A percentile compares a stretch with the other conserved stretches of the same genome.
Conservation (phyloP, 2,888 invertebrate genomes). For the Diaprepes abbreviatus region DNA sequence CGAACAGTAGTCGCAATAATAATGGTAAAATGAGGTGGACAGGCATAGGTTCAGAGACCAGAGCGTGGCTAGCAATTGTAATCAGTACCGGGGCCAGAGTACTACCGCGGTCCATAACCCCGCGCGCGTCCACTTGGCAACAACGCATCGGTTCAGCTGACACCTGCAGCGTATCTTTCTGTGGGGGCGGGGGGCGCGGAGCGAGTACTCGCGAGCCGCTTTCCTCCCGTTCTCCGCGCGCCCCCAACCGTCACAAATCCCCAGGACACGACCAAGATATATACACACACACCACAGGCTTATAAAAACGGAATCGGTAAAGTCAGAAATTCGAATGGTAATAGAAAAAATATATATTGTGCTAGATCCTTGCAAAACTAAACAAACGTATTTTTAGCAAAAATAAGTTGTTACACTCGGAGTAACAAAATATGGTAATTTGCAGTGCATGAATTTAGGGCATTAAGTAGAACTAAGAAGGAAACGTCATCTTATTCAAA, state of each 20-base stretch:
- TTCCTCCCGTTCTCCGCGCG: conserved; percentile 49
- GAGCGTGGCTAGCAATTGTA: conserved; percentile 47
- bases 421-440: too few relatives aligned
- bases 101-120: conserved; percentile 47
- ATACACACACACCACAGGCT: conserved; percentile 62
- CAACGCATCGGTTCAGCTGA: conserved; percentile 64
- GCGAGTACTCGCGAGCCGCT: conserved; percentile 62
- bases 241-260: conserved; percentile 64
- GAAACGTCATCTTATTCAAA: too few relatives aligned
- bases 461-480: too few relatives aligned
- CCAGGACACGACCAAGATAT: conserved; percentile 66
- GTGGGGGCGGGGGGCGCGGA: conserved; percentile 59
- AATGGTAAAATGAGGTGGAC: conserved; percentile 49
- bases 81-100: conserved; percentile 45
- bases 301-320: conserved; percentile 20
- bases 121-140: conserved; percentile 58
- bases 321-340: too few relatives aligned
- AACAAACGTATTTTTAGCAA: too few relatives aligned
- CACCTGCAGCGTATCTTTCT: conserved; percentile 66
- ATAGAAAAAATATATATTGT: too few relatives aligned
- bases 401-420: too few relatives aligned
- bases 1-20: conserved; percentile 49
- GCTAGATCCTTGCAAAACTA: too few relatives aligned
- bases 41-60: conserved; percentile 47
- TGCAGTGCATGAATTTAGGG: too few relatives aligned